Conservation (phyloP, 1,140 invertebrate species). For the Magallana angulata region DNA sequence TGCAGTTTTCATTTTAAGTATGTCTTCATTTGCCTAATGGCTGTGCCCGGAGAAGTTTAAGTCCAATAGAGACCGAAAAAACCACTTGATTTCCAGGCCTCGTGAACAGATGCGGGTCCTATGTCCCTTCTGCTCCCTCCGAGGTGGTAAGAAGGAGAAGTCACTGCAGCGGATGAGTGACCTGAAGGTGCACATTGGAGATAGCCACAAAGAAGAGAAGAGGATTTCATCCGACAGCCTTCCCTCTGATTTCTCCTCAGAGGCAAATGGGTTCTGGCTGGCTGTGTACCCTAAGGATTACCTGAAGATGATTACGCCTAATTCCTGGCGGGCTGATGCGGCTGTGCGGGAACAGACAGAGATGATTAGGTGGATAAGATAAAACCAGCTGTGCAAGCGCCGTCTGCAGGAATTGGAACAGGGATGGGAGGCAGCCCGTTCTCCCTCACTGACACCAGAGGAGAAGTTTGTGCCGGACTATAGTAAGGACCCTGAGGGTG, state of each 20-base stretch:
- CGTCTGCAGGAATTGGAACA: no score
- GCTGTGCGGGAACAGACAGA: neutral
- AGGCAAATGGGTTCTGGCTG: neutral
- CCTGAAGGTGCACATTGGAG: neutral
- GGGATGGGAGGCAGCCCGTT: neutral
- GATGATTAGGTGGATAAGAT: neutral
- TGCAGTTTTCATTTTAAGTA: no score
- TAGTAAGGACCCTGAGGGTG: neutral
- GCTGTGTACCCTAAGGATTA: neutral
- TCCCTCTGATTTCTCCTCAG: neutral
- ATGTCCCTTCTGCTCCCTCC: slow-evolving; percentile 15
- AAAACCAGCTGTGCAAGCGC: neutral
- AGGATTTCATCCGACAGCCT: neutral
- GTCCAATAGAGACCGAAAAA: slow-evolving; percentile 23
- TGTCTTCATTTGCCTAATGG: neutral
- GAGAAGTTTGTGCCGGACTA: slow-evolving; percentile 27
- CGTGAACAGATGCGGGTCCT: slow-evolving; percentile 38
- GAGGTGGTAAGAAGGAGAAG: slow-evolving; percentile 13
- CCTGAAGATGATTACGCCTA: neutral
- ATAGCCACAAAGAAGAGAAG: neutral
- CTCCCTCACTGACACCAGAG: neutral
- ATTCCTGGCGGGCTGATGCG: neutral
- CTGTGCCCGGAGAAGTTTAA: slow-evolving; percentile 7
- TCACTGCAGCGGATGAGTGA: neutral
- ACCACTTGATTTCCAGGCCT: slow-evolving; percentile 3